Base-by-base conservation (phyloP, 2,888 invertebrate species). In the Ectemnius lituratus region DNA sequence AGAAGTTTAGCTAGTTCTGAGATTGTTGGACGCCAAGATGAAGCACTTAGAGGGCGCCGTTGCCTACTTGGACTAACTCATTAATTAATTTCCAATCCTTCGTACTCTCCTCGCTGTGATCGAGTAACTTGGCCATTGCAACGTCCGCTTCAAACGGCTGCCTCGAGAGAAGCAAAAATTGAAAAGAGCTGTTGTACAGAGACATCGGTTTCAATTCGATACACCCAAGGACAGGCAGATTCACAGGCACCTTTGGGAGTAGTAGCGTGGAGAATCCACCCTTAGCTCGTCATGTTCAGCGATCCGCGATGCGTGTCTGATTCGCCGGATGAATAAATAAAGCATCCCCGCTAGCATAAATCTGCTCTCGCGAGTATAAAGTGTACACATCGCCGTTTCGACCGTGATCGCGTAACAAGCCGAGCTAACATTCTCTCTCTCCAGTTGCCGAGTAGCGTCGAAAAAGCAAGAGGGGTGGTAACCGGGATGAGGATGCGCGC, bases 251-350 rank as follows among this genome's bases (percentile, higher is more conserved):
- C 64, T 61, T 69, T 62, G 81, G 72, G 84, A 84, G 79, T 56
- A 84, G 79, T 56, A 80, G 74, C 81, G 68, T 80, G 77, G 62
- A 79, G 83, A 86, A 85, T 84, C 67, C 61, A 47, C 78, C 82
- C 82, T 79, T 70, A 58, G 37, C 46, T 57, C 52, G 52, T 11
- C 67, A 72, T 79, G 84, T 79, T 80, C 77, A 79, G 80, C 76
- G 79, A 75, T 68, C 78, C 81, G 73, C 73, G 78, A 77, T 85
- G 86, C 86, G 86, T 88, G 86, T 86, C 88, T 80, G 82, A 87
- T 87, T 82, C 78, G 74, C 60, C 74, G 78, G 83, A 86, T 85
- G 87, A 86, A 88, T 85, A 86, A 84, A 85, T 86, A 82, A 86
- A 86, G 76, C 85, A 77, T 81, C 85, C 78, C 71, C 68, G 62